Evolutionary conservation across 2,797 vertebrate genomes (phyloP).

Genomic region (Knipowitschia caucasica): DNA sequence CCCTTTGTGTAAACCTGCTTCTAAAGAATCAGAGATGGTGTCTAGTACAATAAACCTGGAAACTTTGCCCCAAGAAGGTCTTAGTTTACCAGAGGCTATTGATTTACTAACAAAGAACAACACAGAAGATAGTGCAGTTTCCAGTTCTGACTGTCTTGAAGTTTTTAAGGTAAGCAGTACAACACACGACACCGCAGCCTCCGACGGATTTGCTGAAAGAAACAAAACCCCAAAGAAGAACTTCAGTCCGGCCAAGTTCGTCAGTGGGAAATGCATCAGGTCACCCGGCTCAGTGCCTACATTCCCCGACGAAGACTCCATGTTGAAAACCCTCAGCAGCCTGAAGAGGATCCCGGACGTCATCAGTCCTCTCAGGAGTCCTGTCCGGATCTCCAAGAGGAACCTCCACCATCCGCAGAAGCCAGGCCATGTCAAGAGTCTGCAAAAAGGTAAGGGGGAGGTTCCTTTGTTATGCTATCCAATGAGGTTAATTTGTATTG

Average conservation of each 20-base stretch:
- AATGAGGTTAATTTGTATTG: no score
- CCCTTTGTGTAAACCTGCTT: constrained; percentile 9
- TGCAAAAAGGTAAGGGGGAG: constrained; percentile 83
- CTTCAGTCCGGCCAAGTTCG: constrained; percentile 58
- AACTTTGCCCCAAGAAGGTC: constrained; percentile 47
- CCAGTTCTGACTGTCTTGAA: constrained; percentile 15
- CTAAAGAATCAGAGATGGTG: constrained; percentile 59
- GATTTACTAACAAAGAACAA: constrained; percentile 41
- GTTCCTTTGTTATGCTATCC: no score
- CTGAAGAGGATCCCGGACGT: constrained; percentile 86
- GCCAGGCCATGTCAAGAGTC: constrained; percentile 79
- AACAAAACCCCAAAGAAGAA: constrained; percentile 44
- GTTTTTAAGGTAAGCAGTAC: constrained; percentile 62
- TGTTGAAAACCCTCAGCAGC: constrained; percentile 86
- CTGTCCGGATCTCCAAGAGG: constrained; percentile 78
- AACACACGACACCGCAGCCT: constrained; percentile 29
- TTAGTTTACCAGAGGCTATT: constrained; percentile 59
- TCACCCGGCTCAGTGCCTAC: constrained; percentile 49
- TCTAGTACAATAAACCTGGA: constrained; percentile 71
- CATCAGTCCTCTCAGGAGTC: constrained; percentile 94
- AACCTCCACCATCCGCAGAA: constrained; percentile 69
- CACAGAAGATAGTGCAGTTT: constrained; percentile 3
- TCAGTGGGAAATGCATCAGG: constrained; percentile 32
- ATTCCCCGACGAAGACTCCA: constrained; percentile 87
- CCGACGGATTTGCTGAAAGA: constrained; percentile 14